Base-by-base conservation (phyloP, 2,888 invertebrate genomes). In the Rhagium mordax region DNA sequence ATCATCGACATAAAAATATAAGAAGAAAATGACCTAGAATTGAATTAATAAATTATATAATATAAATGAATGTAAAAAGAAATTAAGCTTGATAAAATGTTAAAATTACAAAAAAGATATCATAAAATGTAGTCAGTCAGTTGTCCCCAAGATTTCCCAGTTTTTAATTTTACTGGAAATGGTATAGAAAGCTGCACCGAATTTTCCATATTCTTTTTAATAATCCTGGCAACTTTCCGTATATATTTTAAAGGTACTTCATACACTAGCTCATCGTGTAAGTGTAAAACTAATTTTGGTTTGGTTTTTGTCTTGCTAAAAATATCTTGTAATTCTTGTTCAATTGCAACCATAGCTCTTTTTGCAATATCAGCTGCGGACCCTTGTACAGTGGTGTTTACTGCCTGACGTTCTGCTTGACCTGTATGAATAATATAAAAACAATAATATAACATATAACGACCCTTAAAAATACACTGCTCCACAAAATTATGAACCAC, bases 311-410 rank as follows among this genome's bases (percentile, higher is more conserved):
- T 51, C 75, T 78, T 79, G 69, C 86, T 82, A 87, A 90, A 91
- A 82, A 86, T 79, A 82, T 89, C 66, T 77, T 87, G 76, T 81
- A 93, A 85, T 84, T 89, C 86, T 10, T 89, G 87, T 80, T 97
- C 94, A 81, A 98, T 92, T 61, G 90, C 89, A 27, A 96, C 90
- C 93, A 98, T 96, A 0, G 98, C 97, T 70, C 90, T 92, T 88
- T 99, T 99, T 0, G 96, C 94, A 55, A 99, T 93, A 88, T 99
- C 99, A 0, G 98, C 97, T 0, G 98, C 99, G 0, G 98, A 97
- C 0, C 98, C 99, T 89, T 99, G 99, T 65, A 99, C 94, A 13
- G 94, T 94, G 1, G 98, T 96, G 87, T 99, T 99, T 0, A 99
- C 92, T 13, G 98, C 98, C 90, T 98, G 98, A n/a, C 99, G 91